Evolutionary conservation across 2,113 vertebrate species (phyloP), one percentile per base, ranked within the genome.

Genomic region (Ranitomeya variabilis): DNA sequence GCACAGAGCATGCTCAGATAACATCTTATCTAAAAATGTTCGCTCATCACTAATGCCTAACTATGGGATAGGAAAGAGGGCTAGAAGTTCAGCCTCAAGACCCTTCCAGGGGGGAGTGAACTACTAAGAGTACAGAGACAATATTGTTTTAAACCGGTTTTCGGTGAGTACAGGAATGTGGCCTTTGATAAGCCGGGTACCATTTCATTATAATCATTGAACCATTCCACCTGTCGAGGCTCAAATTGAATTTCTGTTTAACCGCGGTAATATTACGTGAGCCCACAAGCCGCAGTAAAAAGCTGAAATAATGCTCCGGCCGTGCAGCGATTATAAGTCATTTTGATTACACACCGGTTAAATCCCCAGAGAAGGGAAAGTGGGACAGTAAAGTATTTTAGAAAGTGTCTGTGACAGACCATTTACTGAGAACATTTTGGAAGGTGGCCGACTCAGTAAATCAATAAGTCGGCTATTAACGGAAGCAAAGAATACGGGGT

Each of bases 381-480:
- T 69, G 64, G 81, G 12, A 67, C 81, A 62, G 81, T 83, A 67
- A 83, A 83, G 81, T 23, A 66, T 54, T 83, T n/a, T 14, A 67
- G 81, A 67, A 83, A 74, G 69, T 59, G 83, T 57, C 31, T 55
- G 84, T 77, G 71, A 77, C 71, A 86, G 71, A 77, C 31, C 54
- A 62, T 86, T 86, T 86, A 86, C 55, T 62, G 31, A 51, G 84
- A 76, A 77, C 84, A 76, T 74, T 69, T 69, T 83, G 81, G 62
- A 83, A 83, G 64, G 31, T 52, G 62, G 81, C 81, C 62, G 62
- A 67, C 54, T 83, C 81, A 83, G 62, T 76, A 86, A 86, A 86
- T 86, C 84, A 86, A 77, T 86, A 76, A 60, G 69, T 86, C 14
- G 77, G 71, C 71, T 62, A 60, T 86, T 60, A 76, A 52, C 10